Conservation (phyloP, 2,888 invertebrate species). For the Nowickia ferox region DNA sequence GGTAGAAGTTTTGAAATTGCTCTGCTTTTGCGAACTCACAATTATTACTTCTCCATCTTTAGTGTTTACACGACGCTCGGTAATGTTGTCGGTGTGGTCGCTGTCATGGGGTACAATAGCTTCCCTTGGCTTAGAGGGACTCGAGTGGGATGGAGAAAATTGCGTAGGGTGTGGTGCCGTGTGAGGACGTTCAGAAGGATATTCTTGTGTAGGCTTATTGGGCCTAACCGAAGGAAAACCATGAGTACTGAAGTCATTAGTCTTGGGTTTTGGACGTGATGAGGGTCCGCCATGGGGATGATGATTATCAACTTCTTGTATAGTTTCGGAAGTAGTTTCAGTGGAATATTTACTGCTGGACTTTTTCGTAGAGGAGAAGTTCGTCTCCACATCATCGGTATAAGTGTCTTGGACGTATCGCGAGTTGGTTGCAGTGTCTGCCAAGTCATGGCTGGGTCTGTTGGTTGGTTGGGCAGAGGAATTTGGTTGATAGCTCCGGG, state of each 20-base stretch:
- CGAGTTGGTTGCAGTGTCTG: slow-evolving; percentile 78
- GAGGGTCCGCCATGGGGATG: slow-evolving; percentile 37
- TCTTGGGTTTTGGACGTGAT: slow-evolving; percentile 49
- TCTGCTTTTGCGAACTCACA: slow-evolving; percentile 77
- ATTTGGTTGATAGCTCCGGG: slow-evolving; percentile 60
- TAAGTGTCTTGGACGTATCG: slow-evolving; percentile 74
- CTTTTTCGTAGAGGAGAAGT: slow-evolving; percentile 79
- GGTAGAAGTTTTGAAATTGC: slow-evolving; percentile 76
- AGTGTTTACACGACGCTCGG: slow-evolving; percentile 65
- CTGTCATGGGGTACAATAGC: slow-evolving; percentile 45
- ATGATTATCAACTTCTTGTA: slow-evolving; percentile 76
- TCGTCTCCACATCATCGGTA: slow-evolving; percentile 75
- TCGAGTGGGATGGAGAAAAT: slow-evolving; percentile 11
- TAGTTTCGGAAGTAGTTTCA: slow-evolving; percentile 81
- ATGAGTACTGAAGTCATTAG: slow-evolving; percentile 76
- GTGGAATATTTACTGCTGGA: slow-evolving; percentile 81
- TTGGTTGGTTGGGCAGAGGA: slow-evolving; percentile 12
- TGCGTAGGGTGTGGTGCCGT: slow-evolving; percentile 30
- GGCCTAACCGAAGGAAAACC: slow-evolving; percentile 78
- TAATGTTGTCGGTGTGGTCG: slow-evolving; percentile 43
- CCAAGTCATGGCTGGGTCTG: slow-evolving; percentile 74
- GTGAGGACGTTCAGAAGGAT: slow-evolving; percentile 75
- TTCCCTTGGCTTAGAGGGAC: slow-evolving; percentile 15
- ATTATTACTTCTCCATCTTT: slow-evolving; percentile 76
- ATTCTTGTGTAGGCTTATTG: slow-evolving; percentile 78